A percentile compares a stretch with the other conserved stretches of the same genome.
Evolutionary conservation across 2,797 vertebrate species (phyloP).

Genomic region (Atherinosoma microstoma): DNA sequence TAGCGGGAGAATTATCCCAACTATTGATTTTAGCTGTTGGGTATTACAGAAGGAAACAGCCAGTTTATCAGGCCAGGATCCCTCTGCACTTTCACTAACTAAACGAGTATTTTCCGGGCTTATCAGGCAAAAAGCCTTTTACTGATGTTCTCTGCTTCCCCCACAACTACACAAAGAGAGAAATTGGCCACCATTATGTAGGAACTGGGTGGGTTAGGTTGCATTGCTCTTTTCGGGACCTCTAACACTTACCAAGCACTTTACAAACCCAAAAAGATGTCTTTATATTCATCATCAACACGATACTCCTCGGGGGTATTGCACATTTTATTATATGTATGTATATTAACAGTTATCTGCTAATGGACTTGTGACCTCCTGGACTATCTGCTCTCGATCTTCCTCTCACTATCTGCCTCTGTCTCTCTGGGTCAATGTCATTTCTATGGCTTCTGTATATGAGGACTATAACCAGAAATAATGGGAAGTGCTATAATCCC

Average conservation of each 20-base stretch:
- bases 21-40: conserved; percentile 98
- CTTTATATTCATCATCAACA: conserved; percentile 39
- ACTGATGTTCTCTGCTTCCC: conserved; percentile 81
- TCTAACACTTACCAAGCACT: conserved; percentile 54
- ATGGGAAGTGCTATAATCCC: conserved; percentile 81
- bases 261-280: conserved; percentile 57
- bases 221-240: conserved; percentile 57
- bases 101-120: conserved; percentile 94
- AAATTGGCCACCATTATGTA: conserved; percentile 64
- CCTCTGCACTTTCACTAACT: conserved; percentile 92
- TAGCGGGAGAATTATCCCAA: conserved; percentile 92
- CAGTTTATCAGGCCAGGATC: conserved; percentile 95
- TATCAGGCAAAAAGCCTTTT: conserved; percentile 91
- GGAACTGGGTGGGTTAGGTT: conserved; percentile 60
- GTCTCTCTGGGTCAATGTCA: conserved; percentile 67
- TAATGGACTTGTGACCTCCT: conserved; percentile 65
- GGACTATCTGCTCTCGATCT: conserved; percentile 59
- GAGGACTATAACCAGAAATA: conserved; percentile 79
- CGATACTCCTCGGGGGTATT: conserved; percentile 54
- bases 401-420: conserved; percentile 40
- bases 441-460: conserved; percentile 70
- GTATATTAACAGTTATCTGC: conserved; percentile 54
- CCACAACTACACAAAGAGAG: conserved; percentile 73
- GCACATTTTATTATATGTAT: conserved; percentile 50
- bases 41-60: conserved; percentile 94